Base-by-base conservation (phyloP, 2,888 invertebrate species). In the Netelia virgata region DNA sequence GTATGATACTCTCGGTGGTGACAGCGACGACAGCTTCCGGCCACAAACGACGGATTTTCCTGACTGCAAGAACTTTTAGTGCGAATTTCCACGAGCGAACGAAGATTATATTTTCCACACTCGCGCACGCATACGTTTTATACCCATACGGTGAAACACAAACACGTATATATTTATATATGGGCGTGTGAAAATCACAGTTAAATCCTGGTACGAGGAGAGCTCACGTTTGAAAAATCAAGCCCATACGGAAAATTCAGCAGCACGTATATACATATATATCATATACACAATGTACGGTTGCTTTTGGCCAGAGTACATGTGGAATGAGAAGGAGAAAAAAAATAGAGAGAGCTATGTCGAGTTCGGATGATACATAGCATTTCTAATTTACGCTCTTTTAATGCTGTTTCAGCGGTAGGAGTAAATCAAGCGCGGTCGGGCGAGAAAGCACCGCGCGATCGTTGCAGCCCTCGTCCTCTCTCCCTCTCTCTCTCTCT, bases 401-500 rank as follows among this genome's bases (percentile, higher is more conserved):
- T 87, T 86, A 83, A 86, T 86, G 87, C 86, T 70, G 84, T 86
- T 87, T 84, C 84, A 84, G 84, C 86, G 75, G 75, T 63, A 64
- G 74, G 64, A 82, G 79, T 69, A 83, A 83, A 83, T 83, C 83
- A 83, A 79, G 75, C 59, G 79, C 57, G 75, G 63, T 75, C 41
- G 50, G 75, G 70, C 18, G 73, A 72, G 79, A 79, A 73, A 73
- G 63, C 55, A 43, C 23, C 16, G 53, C 59, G 78, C 79, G 75
- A 83, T 79, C 79, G 79, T 75, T 79, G 79, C 63, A 53, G 61
- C 77, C 53, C 16, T 70, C 50, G 41, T 53, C 53, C 47, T 47
- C 47, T 47, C 47, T 47, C 14, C 6, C 47, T 47, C 47, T 6
- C 0, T 53, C 50, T 36, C 63, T 61, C 47, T 47, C 47, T 1